A percentile compares a stretch with the other conserved stretches of the same genome.
Conservation (phyloP, 2,113 vertebrate species). For the Cathartes aura region DNA sequence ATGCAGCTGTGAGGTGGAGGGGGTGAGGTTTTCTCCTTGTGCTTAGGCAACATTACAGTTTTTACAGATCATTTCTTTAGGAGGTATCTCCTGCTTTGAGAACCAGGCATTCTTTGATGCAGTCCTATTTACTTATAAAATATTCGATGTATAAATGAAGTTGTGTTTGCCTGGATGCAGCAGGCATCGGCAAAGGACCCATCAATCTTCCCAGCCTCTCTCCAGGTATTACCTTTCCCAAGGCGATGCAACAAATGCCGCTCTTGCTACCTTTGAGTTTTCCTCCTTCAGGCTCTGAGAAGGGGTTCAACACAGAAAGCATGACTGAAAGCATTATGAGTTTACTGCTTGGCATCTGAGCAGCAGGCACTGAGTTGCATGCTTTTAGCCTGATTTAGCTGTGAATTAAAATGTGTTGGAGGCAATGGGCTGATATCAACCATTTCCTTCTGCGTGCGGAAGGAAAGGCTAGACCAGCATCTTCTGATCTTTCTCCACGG, state of each 20-base stretch:
- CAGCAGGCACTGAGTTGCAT: background rate
- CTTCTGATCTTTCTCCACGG: background rate
- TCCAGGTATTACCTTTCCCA: background rate
- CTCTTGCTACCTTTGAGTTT: background rate
- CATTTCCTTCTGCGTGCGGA: background rate
- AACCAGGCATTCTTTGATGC: background rate
- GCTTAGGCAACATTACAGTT: background rate
- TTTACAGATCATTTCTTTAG: background rate
- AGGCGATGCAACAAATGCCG: background rate
- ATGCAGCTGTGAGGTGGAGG: background rate
- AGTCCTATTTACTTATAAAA: background rate
- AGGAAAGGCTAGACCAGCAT: background rate
- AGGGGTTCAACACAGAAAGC: background rate
- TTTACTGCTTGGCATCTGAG: background rate
- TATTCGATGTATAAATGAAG: background rate
- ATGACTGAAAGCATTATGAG: rapidly evolving
- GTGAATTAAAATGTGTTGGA: background rate
- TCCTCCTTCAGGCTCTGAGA: background rate
- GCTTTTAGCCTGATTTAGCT: background rate
- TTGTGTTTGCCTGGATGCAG: background rate
- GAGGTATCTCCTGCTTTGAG: background rate
- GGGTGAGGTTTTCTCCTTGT: background rate
- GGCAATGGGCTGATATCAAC: background rate
- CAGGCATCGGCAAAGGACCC: background rate
- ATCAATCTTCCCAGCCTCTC: background rate